Evolutionary conservation across 2,113 vertebrate genomes (phyloP).

Genomic region (Piprites chloris): DNA sequence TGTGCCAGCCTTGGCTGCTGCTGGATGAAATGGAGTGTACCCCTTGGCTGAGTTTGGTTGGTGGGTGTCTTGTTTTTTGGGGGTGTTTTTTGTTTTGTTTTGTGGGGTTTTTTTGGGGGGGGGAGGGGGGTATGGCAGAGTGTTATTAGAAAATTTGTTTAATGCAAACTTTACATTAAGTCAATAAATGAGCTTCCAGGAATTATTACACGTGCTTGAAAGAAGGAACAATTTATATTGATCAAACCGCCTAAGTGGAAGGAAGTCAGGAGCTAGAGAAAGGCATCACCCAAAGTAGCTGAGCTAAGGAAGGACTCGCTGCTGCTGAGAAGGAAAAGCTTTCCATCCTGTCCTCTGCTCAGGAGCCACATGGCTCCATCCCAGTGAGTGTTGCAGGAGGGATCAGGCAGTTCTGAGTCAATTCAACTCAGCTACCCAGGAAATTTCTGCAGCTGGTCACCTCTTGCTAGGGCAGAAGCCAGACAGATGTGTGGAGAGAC

Average conservation of each 20-base stretch:
- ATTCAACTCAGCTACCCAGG: background rate
- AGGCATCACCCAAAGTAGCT: background rate
- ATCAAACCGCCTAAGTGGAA: accelerated
- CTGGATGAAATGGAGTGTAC: background rate
- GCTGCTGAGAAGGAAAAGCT: background rate
- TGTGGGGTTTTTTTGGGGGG: no score
- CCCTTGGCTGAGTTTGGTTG: background rate
- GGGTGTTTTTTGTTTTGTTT: background rate
- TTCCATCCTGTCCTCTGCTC: background rate
- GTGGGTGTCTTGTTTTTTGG: background rate
- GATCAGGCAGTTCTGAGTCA: background rate
- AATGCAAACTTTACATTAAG: background rate
- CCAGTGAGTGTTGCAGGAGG: background rate
- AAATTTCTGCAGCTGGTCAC: background rate
- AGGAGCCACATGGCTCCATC: background rate
- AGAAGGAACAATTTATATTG: background rate
- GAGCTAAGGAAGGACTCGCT: background rate
- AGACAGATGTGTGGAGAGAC: background rate
- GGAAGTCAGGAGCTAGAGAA: background rate
- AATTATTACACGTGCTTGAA: accelerated
- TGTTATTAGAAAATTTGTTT: background rate
- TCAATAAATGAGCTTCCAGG: background rate
- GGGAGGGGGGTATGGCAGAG: no score
- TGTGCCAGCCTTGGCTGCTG: background rate
- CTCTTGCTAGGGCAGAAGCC: no score